Evolutionary conservation across 2,888 invertebrate genomes (phyloP).

Genomic region (Andrena flavipes): DNA sequence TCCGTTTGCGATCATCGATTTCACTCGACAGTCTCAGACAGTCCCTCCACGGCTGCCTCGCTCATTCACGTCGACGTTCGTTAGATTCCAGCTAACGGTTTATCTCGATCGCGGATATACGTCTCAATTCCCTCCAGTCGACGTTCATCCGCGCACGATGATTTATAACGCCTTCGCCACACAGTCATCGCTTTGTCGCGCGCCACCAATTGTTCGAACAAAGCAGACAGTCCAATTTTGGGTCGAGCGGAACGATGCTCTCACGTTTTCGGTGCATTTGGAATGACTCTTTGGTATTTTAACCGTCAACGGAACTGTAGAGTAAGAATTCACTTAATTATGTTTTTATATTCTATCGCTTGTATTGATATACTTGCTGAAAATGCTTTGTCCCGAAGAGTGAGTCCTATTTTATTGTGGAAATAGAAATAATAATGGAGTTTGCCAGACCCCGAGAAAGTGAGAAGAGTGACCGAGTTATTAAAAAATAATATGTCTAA

Average conservation of each 20-base stretch:
- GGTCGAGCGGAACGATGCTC: background rate
- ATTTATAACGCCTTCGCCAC: constrained; percentile 43
- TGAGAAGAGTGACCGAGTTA: no score
- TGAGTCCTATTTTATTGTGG: no score
- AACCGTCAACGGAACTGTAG: no score
- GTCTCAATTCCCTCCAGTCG: constrained; percentile 62
- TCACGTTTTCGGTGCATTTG: background rate
- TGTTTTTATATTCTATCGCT: no score
- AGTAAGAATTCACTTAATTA: no score
- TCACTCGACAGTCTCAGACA: constrained; percentile 28
- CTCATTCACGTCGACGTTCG: constrained; percentile 51
- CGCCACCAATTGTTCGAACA: background rate
- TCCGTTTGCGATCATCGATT: constrained; percentile 36
- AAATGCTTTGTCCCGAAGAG: no score
- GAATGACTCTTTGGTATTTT: no score
- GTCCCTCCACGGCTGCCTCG: constrained; percentile 30
- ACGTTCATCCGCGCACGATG: constrained; percentile 50
- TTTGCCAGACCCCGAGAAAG: no score
- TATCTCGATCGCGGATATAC: constrained; percentile 66
- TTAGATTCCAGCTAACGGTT: constrained; percentile 64
- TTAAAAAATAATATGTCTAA: no score
- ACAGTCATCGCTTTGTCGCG: constrained; percentile 18
- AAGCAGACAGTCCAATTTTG: background rate
- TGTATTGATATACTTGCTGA: no score
- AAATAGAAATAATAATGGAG: no score